Evolutionary conservation across 2,113 vertebrate species (phyloP).

Genomic region (Brachionichthys hirsutus): DNA sequence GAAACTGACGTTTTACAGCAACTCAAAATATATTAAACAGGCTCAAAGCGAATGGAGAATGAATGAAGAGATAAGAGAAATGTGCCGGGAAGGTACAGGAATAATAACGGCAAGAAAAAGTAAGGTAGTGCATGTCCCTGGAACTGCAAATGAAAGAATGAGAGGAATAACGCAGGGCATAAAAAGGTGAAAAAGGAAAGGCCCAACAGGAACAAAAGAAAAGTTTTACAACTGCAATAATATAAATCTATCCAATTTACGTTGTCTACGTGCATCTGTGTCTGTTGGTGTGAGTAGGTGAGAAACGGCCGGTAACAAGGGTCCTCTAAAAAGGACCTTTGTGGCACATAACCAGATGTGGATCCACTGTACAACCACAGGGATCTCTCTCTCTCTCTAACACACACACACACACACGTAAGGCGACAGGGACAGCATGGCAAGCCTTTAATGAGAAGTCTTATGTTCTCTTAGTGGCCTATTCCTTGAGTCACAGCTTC

Average conservation of each 20-base stretch:
- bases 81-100: background rate
- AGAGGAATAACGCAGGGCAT: background rate
- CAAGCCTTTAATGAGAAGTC: slow-evolving; percentile 63
- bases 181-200: slow-evolving; percentile 21
- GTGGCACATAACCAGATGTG: slow-evolving; percentile 63
- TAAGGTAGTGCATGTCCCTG: background rate
- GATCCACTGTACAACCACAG: slow-evolving; percentile 46
- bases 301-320: slow-evolving; percentile 16
- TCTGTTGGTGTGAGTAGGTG: slow-evolving; percentile 15
- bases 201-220: slow-evolving; percentile 5
- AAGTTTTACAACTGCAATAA: slow-evolving; percentile 62
- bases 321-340: slow-evolving; percentile 61
- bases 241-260: slow-evolving; percentile 68
- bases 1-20: background rate
- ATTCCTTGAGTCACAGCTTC: slow-evolving; percentile 61
- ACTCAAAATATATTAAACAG: too few relatives aligned
- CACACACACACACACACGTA: slow-evolving; percentile 5
- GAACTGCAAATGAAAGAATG: background rate
- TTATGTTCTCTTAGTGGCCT: slow-evolving; percentile 61
- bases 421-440: slow-evolving; percentile 46
- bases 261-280: slow-evolving; percentile 25
- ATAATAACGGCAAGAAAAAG: background rate
- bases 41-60: background rate
- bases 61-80: background rate
- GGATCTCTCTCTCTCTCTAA: slow-evolving; percentile 32